These are phyloP conservation scores for Gymnothorax reevesii DNA, from an alignment of 2,797 vertebrate genomes.

Conservation along the genomic window DNA sequence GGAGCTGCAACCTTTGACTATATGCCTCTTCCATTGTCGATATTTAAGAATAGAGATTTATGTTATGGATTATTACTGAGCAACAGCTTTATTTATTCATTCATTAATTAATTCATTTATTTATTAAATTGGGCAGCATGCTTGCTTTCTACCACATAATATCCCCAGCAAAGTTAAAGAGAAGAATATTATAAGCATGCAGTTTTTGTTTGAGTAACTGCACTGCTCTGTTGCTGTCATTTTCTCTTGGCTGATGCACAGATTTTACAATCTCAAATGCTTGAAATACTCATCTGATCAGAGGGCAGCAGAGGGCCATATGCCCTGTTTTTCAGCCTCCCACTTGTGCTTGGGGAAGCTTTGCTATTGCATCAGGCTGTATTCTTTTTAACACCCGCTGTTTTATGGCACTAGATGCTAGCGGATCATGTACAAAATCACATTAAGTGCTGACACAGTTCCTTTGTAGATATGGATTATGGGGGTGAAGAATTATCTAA, in stretches of 20 bases:
- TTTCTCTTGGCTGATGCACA: neutral
- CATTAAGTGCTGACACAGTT: neutral
- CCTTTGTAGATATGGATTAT: neutral
- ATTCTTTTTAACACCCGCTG: slow-evolving; percentile 1
- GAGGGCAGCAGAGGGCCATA: slow-evolving; percentile 14
- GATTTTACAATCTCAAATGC: neutral
- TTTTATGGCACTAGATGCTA: neutral
- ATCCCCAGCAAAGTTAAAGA: too few species aligned
- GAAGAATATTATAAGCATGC: neutral
- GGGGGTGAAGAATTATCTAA: neutral
- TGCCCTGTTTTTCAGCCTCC: neutral
- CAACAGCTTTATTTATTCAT: neutral
- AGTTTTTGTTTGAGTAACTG: neutral
- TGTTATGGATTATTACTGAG: neutral
- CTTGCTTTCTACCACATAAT: too few species aligned
- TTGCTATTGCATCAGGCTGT: neutral
- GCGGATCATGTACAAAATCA: neutral
- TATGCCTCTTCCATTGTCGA: neutral
- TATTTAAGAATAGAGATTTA: neutral
- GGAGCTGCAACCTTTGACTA: neutral
- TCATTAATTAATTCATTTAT: too few species aligned
- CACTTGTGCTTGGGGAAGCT: neutral
- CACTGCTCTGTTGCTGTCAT: neutral
- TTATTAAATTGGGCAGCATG: too few species aligned
- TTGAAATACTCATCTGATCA: neutral